Base-by-base conservation (phyloP, 2,113 vertebrate genomes). In the Bombycilla garrulus region DNA sequence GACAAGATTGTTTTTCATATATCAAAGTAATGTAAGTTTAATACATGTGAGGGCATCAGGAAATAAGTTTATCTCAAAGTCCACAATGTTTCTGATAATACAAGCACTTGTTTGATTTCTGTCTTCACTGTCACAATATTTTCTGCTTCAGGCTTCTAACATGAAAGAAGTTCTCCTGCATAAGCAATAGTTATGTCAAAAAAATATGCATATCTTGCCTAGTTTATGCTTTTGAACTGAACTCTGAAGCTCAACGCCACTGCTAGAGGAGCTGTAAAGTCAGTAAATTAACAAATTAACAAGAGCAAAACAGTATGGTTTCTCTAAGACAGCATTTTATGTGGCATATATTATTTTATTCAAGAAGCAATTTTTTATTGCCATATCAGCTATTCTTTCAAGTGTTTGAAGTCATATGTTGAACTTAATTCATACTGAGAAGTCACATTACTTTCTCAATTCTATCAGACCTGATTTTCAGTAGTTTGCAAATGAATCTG, bases 231-330 rank as follows among this genome's bases (percentile, higher is more conserved):
- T 93, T 90, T 78, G 54, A 93, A 70, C 54, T 70, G 36, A 85
- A 38, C 16, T 88, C 61, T 78, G 50, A 79, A 47, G 48, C 42
- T 89, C 44, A 36, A 0, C 62, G 18, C 54, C 29, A 78, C 47
- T 93, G 42, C 61, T 92, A 80, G 38, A 92, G 54, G 44, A 93
- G 33, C 58, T 91, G n/a, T 51, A 82, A 94, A 88, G 31, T 61
- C 66, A 87, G 40, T 81, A 73, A 96, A 93, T 96, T 91, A 91
- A 67, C 76, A 86, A 95, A 94, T 87, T 90, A 91, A 88, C 38
- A 91, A 62, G 24, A 76, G 66, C 24, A 81, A 87, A 95, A 21
- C 42, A 88, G 38, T 86, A 35, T 60, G 69, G 45, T 85, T 70
- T 92, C 74, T 88, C 71, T 76, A 80, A 89, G n/a, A 18, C 0